Evolutionary conservation across 2,888 invertebrate species (phyloP).

Genomic region (Tachystola acroxantha): DNA sequence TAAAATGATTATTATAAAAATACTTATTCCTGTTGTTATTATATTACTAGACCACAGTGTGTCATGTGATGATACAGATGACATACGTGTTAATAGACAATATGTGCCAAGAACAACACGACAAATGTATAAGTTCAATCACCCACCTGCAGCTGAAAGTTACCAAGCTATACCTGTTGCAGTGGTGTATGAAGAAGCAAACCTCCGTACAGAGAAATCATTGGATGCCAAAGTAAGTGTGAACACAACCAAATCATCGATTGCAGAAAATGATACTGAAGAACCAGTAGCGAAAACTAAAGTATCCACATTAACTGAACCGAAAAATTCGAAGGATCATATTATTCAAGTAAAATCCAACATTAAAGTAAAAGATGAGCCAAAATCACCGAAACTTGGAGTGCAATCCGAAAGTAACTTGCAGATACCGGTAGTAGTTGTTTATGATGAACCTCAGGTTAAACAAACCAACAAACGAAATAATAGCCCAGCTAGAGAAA

Average conservation of each 20-base stretch:
- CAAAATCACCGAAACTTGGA: not conserved
- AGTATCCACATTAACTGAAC: not conserved
- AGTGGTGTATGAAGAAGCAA: conserved; percentile 24
- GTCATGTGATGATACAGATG: conserved; percentile 18
- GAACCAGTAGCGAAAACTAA: not conserved
- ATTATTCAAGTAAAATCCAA: not conserved
- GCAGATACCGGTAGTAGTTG: conserved; percentile 26
- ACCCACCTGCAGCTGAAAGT: conserved; percentile 34
- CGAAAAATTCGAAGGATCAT: not conserved
- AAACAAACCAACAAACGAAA: not conserved
- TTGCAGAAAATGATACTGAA: not conserved
- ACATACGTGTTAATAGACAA: not conserved
- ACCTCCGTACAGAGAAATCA: conserved; percentile 10
- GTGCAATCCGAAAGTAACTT: conserved; percentile 11
- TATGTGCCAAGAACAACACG: conserved; percentile 14
- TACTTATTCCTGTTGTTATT: conserved; percentile 16
- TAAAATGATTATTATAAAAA: conserved; percentile 23
- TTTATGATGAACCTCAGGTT: conserved; percentile 24
- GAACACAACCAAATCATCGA: not conserved
- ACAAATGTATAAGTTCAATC: conserved; percentile 26
- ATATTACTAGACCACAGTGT: conserved; percentile 19
- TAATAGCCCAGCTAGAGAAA: conserved; percentile 1
- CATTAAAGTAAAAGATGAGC: not conserved
- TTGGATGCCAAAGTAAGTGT: conserved; percentile 9
- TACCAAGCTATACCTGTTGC: conserved; percentile 26